A percentile compares a stretch with the other conserved stretches of the same genome.
phyloP scores from a whole-genome alignment of 2,888 invertebrate species.

The Drosophila vallismaia region DNA sequence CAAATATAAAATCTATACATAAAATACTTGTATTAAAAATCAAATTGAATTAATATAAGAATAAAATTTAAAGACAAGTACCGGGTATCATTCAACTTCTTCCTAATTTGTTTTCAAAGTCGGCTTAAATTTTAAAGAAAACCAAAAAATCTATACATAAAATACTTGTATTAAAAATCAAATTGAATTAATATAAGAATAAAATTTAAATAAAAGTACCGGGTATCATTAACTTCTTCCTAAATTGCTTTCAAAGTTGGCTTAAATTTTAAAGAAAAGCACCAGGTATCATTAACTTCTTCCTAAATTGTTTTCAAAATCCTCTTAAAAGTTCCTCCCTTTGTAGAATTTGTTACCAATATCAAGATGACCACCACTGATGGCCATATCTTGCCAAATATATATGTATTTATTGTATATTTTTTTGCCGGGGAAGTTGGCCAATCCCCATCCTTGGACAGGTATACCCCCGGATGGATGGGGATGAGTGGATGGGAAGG shows the following conservation, averaged over 20 bases:
- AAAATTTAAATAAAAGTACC: neutral
- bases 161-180: neutral
- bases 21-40: neutral
- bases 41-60: too few relatives aligned
- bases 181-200: too few relatives aligned
- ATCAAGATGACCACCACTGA: neutral
- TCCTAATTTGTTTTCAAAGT: neutral
- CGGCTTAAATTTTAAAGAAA: neutral
- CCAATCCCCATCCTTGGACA: neutral
- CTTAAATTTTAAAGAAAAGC: neutral
- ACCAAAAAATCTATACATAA: neutral
- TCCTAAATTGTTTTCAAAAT: too few relatives aligned
- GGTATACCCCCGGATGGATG: neutral
- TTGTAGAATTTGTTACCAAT: neutral
- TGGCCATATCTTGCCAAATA: neutral
- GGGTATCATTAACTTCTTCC: neutral
- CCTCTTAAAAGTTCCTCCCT: neutral
- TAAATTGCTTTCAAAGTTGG: neutral
- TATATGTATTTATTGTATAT: neutral
- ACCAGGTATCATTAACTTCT: too few relatives aligned
- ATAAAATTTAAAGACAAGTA: neutral
- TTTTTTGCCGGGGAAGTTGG: neutral
- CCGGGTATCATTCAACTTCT: neutral
- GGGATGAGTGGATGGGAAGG: too few relatives aligned
- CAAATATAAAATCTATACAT: neutral